Evolutionary conservation across 1,140 invertebrate genomes (phyloP).

Genomic region (Melanaphis sacchari): DNA sequence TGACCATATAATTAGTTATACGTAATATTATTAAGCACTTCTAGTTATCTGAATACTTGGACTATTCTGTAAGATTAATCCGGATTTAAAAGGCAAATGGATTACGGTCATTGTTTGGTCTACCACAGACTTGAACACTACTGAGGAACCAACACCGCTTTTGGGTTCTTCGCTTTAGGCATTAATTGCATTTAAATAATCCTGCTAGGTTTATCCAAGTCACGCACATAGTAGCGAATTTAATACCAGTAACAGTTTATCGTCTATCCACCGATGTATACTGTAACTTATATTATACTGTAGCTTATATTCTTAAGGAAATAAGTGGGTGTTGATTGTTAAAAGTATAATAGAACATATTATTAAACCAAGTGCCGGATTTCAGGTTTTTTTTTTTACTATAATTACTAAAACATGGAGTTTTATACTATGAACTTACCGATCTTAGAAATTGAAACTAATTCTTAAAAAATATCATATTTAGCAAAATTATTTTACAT

Average conservation of each 20-base stretch:
- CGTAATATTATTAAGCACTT: background rate
- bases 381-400: too few relatives aligned
- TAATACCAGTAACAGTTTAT: background rate
- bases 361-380: too few relatives aligned
- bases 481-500: background rate
- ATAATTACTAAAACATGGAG: background rate
- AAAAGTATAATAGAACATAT: background rate
- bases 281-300: background rate
- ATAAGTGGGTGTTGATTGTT: background rate
- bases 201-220: background rate
- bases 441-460: background rate
- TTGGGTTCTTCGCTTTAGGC: background rate
- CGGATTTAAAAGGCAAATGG: background rate
- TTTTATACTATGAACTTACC: background rate
- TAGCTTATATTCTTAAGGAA: background rate
- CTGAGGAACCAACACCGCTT: background rate
- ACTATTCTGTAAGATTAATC: background rate
- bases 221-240: background rate
- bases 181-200: constrained; percentile 18
- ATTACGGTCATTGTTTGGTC: background rate
- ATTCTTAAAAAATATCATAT: background rate
- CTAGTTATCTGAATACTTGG: background rate
- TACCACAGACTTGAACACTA: background rate
- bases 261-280: background rate
- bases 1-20: background rate